Percentiles rank a stretch among this genome's conserved stretches.
Conservation (phyloP, 2,797 vertebrate species). For the Eurystomus glaucurus region DNA sequence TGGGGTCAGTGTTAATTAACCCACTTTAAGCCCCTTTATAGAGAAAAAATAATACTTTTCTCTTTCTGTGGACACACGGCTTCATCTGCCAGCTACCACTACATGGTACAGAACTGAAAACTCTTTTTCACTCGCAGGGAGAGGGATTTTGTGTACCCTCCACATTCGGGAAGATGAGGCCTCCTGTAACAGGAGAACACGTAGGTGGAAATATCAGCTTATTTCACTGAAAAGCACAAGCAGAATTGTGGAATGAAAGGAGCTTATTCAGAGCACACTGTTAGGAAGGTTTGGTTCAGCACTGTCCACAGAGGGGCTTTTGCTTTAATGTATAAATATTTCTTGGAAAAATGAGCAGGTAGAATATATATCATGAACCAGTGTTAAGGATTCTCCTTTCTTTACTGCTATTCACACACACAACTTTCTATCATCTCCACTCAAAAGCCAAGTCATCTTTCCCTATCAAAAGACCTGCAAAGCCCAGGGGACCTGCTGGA, state of each 20-base stretch:
- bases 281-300: background rate
- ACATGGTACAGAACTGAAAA: background rate
- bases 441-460: background rate
- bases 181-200: background rate
- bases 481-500: background rate
- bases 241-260: background rate
- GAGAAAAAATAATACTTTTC: background rate
- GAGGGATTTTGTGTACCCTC: background rate
- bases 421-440: background rate
- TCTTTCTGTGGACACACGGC: background rate
- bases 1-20: slow-evolving; percentile 56
- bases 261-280: background rate
- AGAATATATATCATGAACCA: background rate
- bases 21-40: slow-evolving; percentile 21
- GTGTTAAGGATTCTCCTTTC: background rate
- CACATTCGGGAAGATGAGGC: background rate
- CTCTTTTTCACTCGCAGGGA: background rate
- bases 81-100: background rate
- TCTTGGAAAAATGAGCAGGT: slow-evolving; percentile 43
- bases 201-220: background rate
- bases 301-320: background rate
- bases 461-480: background rate
- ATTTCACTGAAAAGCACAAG: background rate
- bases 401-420: background rate
- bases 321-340: background rate